Base-by-base conservation (phyloP, 2,797 vertebrate genomes). In the Epinephelus coioides region DNA sequence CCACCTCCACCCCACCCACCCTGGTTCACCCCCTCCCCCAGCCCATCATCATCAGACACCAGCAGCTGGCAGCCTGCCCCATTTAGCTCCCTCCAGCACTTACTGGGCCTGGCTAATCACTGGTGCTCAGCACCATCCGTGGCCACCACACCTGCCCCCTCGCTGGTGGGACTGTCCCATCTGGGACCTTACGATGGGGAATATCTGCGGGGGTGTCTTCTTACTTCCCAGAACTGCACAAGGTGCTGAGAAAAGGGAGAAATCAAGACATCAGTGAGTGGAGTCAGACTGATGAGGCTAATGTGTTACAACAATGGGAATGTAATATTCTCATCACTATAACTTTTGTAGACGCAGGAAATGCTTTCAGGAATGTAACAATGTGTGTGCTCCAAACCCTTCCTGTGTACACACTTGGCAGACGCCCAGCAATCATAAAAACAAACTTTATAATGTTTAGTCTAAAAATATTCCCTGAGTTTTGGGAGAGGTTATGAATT, bases 21-120 rank as follows among this genome's bases (percentile, higher is more conserved):
- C 64, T 10, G 50, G 47, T 18, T 61, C 49, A 78, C 82, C 78
- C 78, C 76, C 61, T 71, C 69, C 76, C 76, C 79, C 87, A 73
- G 68, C 73, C 68, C 76, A 75, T 80, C 86, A 87, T 89, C 92
- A 90, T 86, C 86, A 91, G 88, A 80, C 80, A 85, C 87, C 83
- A 94, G 96, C 96, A 97, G 97, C 97, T 96, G 95, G 95, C 95
- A 95, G 94, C 90, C 93, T 96, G 95, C 94, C 94, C 95, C 93
- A 96, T 97, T 97, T 88, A 87, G 87, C 86, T 89, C 90, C 90
- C 91, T 88, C 70, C 92, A 93, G 94, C 95, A 95, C 92, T 94
- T 91, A 86, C 94, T 94, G 95, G 96, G 95, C 90, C 96, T 84
- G 90, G 94, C 95, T 97, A 97, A 98, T 98, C 97, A 97, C 93